Conservation (phyloP, 1,140 invertebrate genomes). For the Mesaphorura yosii region DNA sequence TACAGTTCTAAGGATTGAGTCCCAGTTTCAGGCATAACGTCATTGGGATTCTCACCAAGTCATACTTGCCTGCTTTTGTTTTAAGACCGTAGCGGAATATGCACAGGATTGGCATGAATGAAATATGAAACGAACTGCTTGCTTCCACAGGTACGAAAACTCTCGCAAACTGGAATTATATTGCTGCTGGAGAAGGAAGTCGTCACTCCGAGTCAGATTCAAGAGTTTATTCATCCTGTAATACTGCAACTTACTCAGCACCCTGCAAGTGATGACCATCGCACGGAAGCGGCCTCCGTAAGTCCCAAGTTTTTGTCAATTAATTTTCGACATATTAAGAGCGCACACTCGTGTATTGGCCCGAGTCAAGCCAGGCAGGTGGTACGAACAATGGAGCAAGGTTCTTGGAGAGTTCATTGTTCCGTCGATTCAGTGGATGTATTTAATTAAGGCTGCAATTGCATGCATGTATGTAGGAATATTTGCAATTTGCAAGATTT, state of each 20-base stretch:
- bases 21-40: too few relatives aligned
- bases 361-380: too few relatives aligned
- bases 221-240: slow-evolving; percentile 48
- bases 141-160: slow-evolving; percentile 53
- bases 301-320: slow-evolving; percentile 32
- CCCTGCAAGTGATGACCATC: slow-evolving; percentile 12
- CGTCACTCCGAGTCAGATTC: slow-evolving; percentile 45
- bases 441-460: too few relatives aligned
- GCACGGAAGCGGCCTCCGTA: slow-evolving; percentile 38
- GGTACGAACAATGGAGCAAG: too few relatives aligned
- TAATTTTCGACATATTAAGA: neutral
- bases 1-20: too few relatives aligned
- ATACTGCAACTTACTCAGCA: slow-evolving; percentile 41
- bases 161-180: slow-evolving; percentile 48
- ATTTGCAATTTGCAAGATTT: too few relatives aligned
- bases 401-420: too few relatives aligned
- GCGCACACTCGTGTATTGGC: neutral
- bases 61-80: neutral
- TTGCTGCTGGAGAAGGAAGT: slow-evolving; percentile 50
- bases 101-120: too few relatives aligned
- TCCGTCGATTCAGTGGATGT: too few relatives aligned
- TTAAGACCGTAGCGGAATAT: neutral
- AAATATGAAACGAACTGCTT: too few relatives aligned
- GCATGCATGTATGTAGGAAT: too few relatives aligned
- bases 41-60: too few relatives aligned